These are phyloP conservation scores for Dione juno DNA, from an alignment of 2,888 invertebrate species.

Conservation along the genomic window DNA sequence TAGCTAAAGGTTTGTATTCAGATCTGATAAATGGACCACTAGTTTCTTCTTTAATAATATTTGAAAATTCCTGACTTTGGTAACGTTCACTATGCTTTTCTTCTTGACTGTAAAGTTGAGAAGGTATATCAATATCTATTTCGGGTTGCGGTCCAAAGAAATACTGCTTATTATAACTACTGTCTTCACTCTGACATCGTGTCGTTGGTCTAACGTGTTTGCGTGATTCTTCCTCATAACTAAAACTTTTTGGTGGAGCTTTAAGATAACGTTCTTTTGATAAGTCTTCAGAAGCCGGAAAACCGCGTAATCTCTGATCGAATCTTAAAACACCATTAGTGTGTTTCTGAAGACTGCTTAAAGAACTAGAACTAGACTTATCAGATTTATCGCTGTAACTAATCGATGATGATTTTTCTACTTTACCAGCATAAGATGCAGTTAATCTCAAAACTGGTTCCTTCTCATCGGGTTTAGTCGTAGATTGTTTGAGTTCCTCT, in stretches of 20 bases:
- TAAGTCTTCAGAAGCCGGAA: constrained; percentile 58
- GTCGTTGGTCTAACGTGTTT: constrained; percentile 79
- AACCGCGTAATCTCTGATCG: constrained; percentile 68
- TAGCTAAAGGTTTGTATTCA: constrained; percentile 84
- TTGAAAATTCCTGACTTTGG: constrained; percentile 86
- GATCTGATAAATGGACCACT: constrained; percentile 74
- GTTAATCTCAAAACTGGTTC: constrained; percentile 69
- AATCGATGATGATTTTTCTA: constrained; percentile 79
- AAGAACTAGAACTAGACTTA: constrained; percentile 80
- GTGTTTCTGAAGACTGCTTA: constrained; percentile 78
- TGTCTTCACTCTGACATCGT: constrained; percentile 85
- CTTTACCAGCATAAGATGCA: constrained; percentile 63
- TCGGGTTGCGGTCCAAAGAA: constrained; percentile 76
- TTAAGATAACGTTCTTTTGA: constrained; percentile 71
- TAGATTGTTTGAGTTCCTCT: constrained; percentile 55
- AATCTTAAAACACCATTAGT: constrained; percentile 70
- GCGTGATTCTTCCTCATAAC: constrained; percentile 75
- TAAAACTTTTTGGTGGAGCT: constrained; percentile 76
- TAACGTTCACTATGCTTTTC: constrained; percentile 86
- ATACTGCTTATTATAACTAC: constrained; percentile 70
- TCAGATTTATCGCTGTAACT: constrained; percentile 80
- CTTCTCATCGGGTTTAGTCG: constrained; percentile 53
- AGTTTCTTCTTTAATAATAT: constrained; percentile 71
- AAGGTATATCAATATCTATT: constrained; percentile 83
- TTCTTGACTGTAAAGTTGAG: constrained; percentile 84